A percentile compares a stretch with the other conserved stretches of the same genome.
Evolutionary conservation across 2,797 vertebrate genomes (phyloP).

Genomic region (Pantherophis vulpinus): DNA sequence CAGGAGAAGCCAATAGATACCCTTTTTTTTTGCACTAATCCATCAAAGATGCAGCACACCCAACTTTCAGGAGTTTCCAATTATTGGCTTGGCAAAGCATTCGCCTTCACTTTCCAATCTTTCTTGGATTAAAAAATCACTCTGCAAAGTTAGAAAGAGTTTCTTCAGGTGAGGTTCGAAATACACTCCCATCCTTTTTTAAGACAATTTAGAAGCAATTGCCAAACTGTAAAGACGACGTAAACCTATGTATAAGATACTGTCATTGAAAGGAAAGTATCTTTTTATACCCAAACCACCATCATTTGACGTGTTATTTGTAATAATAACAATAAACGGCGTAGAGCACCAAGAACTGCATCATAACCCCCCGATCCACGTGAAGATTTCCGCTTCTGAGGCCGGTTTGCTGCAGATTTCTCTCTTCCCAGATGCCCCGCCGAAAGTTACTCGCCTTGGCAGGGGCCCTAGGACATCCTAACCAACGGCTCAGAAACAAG

Average conservation of each 20-base stretch:
- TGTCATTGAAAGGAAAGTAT: neutral
- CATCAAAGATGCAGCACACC: neutral
- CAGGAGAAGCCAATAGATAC: neutral
- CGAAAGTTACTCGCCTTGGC: neutral
- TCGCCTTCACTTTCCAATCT: neutral
- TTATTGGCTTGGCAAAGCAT: neutral
- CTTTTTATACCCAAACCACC: neutral
- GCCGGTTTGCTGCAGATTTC: neutral
- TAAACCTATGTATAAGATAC: neutral
- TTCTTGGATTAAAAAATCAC: neutral
- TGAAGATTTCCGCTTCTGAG: neutral
- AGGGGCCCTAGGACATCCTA: neutral
- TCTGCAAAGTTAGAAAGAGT: neutral
- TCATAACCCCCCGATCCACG: neutral
- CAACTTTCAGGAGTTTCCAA: neutral
- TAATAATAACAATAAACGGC: neutral
- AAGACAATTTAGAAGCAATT: neutral
- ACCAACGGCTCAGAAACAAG: neutral
- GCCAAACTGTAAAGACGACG: neutral
- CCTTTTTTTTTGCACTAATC: neutral
- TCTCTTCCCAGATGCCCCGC: neutral
- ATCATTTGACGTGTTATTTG: too few species aligned
- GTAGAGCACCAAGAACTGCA: too few species aligned
- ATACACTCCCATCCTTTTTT: neutral
- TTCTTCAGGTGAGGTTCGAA: neutral